Base-by-base conservation (phyloP, 2,113 vertebrate species). In the Heliornis fulica region DNA sequence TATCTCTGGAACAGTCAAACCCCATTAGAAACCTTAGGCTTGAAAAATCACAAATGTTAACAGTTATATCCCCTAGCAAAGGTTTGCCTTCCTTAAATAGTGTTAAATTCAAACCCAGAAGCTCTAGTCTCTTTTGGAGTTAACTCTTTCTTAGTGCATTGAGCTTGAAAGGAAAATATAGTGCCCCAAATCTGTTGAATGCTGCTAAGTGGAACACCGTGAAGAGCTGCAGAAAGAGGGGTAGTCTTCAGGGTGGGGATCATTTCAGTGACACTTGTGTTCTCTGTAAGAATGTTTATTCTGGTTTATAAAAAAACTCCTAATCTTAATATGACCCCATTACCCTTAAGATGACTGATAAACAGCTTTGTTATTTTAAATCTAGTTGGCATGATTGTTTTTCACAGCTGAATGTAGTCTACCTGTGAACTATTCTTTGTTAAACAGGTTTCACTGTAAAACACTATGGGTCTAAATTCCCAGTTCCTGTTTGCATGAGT, bases 1-100 rank as follows among this genome's bases (percentile, higher is more conserved):
- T 98, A 94, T 97, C 97, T 97, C 97, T 97, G 97, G 90, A 98
- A 97, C 97, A 98, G 98, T 98, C 98, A 98, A 97, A 97, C 87
- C 87, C 91, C 94, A 97, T 98, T 98, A 98, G 97, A 98, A 98
- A 98, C 96, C 96, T 93, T 90, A 97, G 94, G 96, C 87, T 98
- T 98, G 97, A 98, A 96, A 97, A 97, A 98, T 98, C 97, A 97
- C 94, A 94, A n/a, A 97, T 93, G 97, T 95, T 98, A 98, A 96
- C 97, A 97, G 97, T 91, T 97, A 96, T 98, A 91, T 96, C 98
- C 97, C 83, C 97, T 96, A 97, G 98, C 97, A 92, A 98, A 97
- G 94, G 91, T 93, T 98, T 97, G 87, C 95, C 94, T 98, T 97
- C 97, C 95, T 98, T 98, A 98, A 98, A 98, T 97, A 98, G 98